Conservation (phyloP, 2,113 vertebrate genomes). For the Callipepla californica region DNA sequence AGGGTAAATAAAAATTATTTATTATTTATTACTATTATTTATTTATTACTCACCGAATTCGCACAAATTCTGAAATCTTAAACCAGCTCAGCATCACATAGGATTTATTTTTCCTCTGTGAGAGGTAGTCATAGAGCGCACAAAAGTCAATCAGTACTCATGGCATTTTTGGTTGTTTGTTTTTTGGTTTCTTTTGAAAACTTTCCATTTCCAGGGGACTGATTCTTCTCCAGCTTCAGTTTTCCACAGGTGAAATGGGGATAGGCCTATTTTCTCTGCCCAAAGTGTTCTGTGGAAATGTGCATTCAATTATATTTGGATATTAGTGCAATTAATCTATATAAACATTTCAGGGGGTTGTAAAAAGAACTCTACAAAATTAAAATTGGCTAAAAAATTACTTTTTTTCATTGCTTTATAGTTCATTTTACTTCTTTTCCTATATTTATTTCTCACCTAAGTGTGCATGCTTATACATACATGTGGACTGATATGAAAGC, state of each 20-base stretch:
- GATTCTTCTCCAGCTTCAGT: not conserved
- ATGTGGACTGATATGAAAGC: too few species aligned
- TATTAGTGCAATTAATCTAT: not conserved
- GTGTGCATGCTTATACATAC: not conserved
- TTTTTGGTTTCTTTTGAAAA: not conserved
- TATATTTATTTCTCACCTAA: not conserved
- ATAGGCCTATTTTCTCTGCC: not conserved
- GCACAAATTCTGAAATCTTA: not conserved
- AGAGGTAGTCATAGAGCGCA: not conserved
- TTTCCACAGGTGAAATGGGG: not conserved
- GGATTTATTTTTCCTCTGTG: not conserved
- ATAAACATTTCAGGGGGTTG: not conserved
- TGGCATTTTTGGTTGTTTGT: not conserved
- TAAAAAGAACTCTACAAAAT: not conserved
- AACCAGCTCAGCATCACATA: not conserved
- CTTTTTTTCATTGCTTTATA: not conserved
- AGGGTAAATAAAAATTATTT: not conserved
- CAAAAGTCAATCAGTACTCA: not conserved
- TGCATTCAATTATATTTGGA: not conserved
- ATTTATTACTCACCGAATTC: not conserved
- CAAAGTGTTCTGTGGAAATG: not conserved
- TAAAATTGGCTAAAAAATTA: not conserved
- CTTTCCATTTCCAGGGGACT: not conserved
- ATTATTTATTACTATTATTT: not conserved
- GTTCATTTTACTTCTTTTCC: not conserved